Percentiles rank a stretch among this genome's conserved stretches.
These are phyloP conservation scores for Melitaea cinxia DNA, from an alignment of 1,140 invertebrate genomes.

Conservation along the genomic window DNA sequence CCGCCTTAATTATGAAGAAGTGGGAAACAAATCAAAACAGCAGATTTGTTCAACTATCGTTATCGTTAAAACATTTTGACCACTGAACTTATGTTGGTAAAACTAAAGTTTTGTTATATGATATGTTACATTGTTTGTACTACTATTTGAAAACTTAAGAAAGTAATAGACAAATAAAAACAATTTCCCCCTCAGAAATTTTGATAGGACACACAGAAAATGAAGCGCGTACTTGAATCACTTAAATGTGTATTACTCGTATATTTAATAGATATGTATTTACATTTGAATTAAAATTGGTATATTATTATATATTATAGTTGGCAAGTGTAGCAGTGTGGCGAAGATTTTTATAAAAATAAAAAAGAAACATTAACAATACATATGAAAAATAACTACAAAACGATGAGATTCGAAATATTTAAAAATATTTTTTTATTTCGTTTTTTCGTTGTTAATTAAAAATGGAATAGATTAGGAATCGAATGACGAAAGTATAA, in stretches of 20 bases:
- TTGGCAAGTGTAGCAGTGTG: constrained; percentile 18
- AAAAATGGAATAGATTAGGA: neutral
- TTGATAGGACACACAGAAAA: too few species aligned
- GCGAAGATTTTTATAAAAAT: constrained; percentile 2
- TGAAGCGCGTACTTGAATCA: neutral
- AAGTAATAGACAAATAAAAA: too few species aligned
- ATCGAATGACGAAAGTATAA: neutral
- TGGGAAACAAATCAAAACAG: too few species aligned
- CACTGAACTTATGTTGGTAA: too few species aligned
- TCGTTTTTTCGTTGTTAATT: constrained; percentile 3
- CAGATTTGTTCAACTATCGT: too few species aligned
- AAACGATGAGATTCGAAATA: constrained; percentile 19
- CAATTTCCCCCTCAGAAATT: too few species aligned
- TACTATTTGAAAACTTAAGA: too few species aligned
- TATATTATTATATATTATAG: neutral
- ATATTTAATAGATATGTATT: neutral
- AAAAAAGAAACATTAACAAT: constrained; percentile 10
- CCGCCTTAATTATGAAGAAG: too few species aligned
- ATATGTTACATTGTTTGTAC: too few species aligned
- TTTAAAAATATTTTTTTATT: too few species aligned
- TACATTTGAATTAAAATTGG: constrained; percentile 2
- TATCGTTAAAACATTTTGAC: too few species aligned
- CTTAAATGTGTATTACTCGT: neutral
- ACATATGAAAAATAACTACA: constrained; percentile 9
- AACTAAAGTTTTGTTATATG: too few species aligned